Evolutionary conservation across 2,888 invertebrate species (phyloP).

Genomic region (Galerucella calmariensis): DNA sequence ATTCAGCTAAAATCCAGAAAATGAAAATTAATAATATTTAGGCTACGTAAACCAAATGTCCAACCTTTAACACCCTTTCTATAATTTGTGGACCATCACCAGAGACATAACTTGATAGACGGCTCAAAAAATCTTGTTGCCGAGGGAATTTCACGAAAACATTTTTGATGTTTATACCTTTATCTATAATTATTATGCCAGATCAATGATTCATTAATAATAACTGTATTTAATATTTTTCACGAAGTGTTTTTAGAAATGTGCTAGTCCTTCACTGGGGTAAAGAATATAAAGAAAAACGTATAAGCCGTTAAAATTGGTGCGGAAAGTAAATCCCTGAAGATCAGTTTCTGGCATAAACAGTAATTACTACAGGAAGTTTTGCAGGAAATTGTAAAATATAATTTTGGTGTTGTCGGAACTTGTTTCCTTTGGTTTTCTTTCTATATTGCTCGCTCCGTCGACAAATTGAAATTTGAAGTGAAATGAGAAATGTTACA

Average conservation of each 20-base stretch:
- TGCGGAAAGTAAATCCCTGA: slow-evolving; percentile 45
- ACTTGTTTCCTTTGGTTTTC: slow-evolving; percentile 43
- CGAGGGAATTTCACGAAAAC: too few relatives aligned
- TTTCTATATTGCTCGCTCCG: slow-evolving; percentile 21
- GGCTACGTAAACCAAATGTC: too few relatives aligned
- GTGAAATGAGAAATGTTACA: not conserved
- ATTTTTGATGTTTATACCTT: too few relatives aligned
- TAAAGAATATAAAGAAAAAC: slow-evolving; percentile 29
- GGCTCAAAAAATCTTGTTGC: too few relatives aligned
- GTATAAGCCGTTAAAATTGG: slow-evolving; percentile 42
- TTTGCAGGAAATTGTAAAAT: slow-evolving; percentile 48
- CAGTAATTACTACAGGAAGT: slow-evolving; percentile 49
- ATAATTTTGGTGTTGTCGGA: slow-evolving; percentile 46
- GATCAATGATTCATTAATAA: too few relatives aligned
- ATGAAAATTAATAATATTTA: too few relatives aligned
- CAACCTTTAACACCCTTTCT: too few relatives aligned
- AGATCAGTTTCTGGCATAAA: slow-evolving; percentile 48
- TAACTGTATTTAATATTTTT: too few relatives aligned
- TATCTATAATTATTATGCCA: too few relatives aligned
- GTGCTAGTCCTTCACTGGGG: slow-evolving; percentile 27
- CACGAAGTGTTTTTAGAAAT: not conserved
- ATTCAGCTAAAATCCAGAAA: too few relatives aligned
- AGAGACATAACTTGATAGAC: too few relatives aligned
- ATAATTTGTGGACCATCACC: too few relatives aligned
- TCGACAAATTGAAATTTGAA: slow-evolving; percentile 8